phyloP scores from a whole-genome alignment of 2,888 invertebrate species.

The Sepioteuthis lessoniana region DNA sequence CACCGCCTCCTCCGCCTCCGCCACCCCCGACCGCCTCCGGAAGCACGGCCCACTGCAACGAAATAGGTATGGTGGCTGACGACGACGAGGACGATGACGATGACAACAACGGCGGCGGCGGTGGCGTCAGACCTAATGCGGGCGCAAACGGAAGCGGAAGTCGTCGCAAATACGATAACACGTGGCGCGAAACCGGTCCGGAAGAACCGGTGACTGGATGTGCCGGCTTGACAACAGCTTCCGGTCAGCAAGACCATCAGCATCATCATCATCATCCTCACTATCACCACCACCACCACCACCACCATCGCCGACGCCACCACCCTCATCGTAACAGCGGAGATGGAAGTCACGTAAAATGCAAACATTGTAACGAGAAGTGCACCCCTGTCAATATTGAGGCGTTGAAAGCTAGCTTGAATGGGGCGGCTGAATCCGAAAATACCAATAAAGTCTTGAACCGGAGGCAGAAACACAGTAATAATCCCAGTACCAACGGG shows the following conservation, averaged over 20 bases:
- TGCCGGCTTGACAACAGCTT: not conserved
- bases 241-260: not conserved
- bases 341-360: not conserved
- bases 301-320: not conserved
- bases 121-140: not conserved
- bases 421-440: not conserved
- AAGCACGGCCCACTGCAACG: not conserved
- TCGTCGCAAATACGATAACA: not conserved
- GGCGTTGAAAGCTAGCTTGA: not conserved
- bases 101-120: not conserved
- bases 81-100: not conserved
- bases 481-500: not conserved
- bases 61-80: not conserved
- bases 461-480: not conserved
- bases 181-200: not conserved
- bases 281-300: not conserved
- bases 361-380: constrained; percentile 15
- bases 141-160: not conserved
- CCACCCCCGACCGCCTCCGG: not conserved
- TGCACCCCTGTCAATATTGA: not conserved
- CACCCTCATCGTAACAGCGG: not conserved
- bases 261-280: not conserved
- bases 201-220: not conserved
- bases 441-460: not conserved
- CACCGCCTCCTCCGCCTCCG: not conserved